Base-by-base conservation (phyloP, 2,797 vertebrate genomes). In the Anolis apletophallus region DNA sequence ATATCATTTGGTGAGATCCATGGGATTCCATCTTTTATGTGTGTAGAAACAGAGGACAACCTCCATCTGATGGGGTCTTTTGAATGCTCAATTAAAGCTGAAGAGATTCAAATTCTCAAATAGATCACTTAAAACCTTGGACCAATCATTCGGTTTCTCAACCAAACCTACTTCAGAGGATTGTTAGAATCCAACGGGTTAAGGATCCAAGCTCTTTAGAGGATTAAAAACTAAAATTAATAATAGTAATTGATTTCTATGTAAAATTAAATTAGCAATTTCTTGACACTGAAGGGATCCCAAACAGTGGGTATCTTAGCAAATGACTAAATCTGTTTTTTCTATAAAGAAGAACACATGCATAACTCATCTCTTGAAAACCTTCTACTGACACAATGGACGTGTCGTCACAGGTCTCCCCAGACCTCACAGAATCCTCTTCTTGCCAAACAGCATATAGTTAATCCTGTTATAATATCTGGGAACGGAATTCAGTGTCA, bases 391-490 rank as follows among this genome's bases (percentile, higher is more conserved):
- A 50, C 5, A 23, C 3, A 50, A 46, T 74, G 40, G 6, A 52
- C 52, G 13, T 75, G 17, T 26, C 5, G 13, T 75, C 73, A 75
- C 4, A 50, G 73, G 17, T 3, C 34, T 32, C 40, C 12, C n/a
- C n/a, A 68, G 16, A 23, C 12, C 1, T 19, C 8, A 76, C 29
- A 12, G 29, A 3, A 57, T 85, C 89, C 92, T 84, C 85, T 16
- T 2, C 32, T 32, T 26, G 40, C 86, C 67, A 79, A 89, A 69
- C 72, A 82, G 72, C 72, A 82, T 46, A 52, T 46, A 90, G 85
- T 90, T 90, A 91, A 90, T 80, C 74, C 61, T 84, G 69, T 77
- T 88, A 85, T 85, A 90, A 14, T 77, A 68, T 80, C 67, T 85
- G 80, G 8, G n/a, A 55, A 34, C 26, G 64, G 29, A 77, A 78